Evolutionary conservation across 1,140 invertebrate species (phyloP), one percentile per base, ranked within the genome.

Genomic region (Bombus picipes): DNA sequence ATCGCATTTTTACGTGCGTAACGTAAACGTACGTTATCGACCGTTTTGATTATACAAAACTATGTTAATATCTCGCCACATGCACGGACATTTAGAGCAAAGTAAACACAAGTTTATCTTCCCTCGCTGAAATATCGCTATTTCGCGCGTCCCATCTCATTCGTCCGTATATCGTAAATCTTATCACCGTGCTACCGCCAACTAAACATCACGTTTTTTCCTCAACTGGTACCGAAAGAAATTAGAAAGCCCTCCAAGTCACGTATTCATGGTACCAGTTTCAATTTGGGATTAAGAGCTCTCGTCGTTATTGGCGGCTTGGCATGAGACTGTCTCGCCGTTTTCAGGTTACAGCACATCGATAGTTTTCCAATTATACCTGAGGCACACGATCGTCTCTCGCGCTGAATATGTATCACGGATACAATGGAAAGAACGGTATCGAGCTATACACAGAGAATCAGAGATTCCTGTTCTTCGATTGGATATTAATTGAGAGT

Each of bases 301-400:
- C 12, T 34, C 34, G 41, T 28, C 22, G 62, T 78, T 66, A 39
- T 41, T 18, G 62, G 65, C 6, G 47, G 28, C 43, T 28, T 47
- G 57, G n/a, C 18, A 62, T 65, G 12, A 57, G 57, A 68, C 62
- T 41, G 59, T 15, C 39, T 8, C 28, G 15, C 10, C 12, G 81
- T 83, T 83, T 77, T 37, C 34, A 66, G 73, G 41, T 77, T 68
- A 53, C 62, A 8, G 71, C 41, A n/a, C 28, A 18, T 66, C n/a
- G 81, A 82, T 75, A 32, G 62, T 77, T 41, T 65, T 78, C 81
- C 81, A 83, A 83, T 83, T 83, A 53, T 53, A 83, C 62, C 37
- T 13, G 66, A 39, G 22, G 25, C 34, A n/a, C 28, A 32, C 81
- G 28, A 68, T 0, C 57, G 22, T 25, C 37, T 77, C n/a, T 25